phyloP scores from a whole-genome alignment of 2,797 vertebrate species.

The Neopelma chrysocephalum region DNA sequence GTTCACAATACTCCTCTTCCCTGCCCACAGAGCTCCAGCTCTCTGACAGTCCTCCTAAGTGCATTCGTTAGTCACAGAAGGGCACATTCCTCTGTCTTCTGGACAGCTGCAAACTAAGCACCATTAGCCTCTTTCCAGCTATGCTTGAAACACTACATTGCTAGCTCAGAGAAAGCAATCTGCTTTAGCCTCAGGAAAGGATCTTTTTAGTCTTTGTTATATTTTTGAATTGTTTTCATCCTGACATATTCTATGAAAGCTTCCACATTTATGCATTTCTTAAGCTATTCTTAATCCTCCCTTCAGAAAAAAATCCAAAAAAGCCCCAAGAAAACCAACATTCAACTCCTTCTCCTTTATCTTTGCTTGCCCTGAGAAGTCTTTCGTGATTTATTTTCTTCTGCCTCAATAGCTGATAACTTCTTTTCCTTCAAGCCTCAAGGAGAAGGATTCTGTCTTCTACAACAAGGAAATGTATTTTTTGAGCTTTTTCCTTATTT shows the following conservation, averaged over 20 bases:
- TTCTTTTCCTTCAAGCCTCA: constrained; percentile 35
- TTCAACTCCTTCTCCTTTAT: neutral
- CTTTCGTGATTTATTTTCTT: constrained; percentile 50
- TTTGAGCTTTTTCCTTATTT: constrained; percentile 30
- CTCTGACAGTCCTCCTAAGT: neutral
- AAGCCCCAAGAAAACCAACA: neutral
- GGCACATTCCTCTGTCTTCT: constrained; percentile 9
- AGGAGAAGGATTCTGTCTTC: constrained; percentile 26
- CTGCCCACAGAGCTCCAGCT: neutral
- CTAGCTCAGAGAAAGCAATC: neutral
- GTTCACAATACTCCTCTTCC: neutral
- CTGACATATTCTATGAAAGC: neutral
- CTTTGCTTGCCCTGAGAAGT: neutral
- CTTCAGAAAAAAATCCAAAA: neutral
- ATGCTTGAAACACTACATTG: neutral
- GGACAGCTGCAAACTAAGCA: constrained; percentile 25
- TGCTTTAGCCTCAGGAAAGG: constrained; percentile 39
- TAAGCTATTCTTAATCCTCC: neutral
- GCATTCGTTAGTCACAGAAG: constrained; percentile 14
- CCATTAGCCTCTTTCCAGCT: constrained; percentile 28
- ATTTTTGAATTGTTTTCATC: constrained; percentile 30
- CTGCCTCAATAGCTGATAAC: constrained; percentile 27
- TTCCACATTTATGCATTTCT: neutral
- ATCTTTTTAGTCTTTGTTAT: constrained; percentile 20
- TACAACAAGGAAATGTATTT: neutral